Base-by-base conservation (phyloP, 2,797 vertebrate species). In the Cuniculus paca region DNA sequence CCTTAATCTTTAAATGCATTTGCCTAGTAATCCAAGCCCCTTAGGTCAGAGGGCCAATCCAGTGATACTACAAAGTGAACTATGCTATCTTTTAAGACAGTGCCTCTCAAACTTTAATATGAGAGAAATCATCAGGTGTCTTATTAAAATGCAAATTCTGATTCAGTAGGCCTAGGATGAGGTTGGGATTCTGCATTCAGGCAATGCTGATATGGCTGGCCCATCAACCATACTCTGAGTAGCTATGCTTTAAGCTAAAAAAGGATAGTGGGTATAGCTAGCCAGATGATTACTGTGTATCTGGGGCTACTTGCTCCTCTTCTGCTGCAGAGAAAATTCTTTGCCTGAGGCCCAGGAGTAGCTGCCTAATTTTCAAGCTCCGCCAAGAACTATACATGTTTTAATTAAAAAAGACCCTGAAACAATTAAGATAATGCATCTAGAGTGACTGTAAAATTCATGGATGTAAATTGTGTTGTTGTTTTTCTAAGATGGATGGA, bases 391-490 rank as follows among this genome's bases (percentile, higher is more conserved):
- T 58, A 79, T 95, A 61, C 75, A 74, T 96, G 58, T 96, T 97
- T 97, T 97, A 96, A 97, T 97, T 96, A 6, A 94, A 97, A 97
- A 96, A 92, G 74, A 95, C 54, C 75, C 28, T 22, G 83, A 97
- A 92, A 95, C 75, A 97, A 95, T 97, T 95, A 97, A 97, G 81
- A 96, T 94, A 97, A n/a, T 92, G 31, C 58, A 88, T 95, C 56
- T 94, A 87, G 42, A 81, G 77, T 31, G 50, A 85, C 79, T 95
- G 85, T 96, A 97, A 97, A 96, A 88, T 96, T 95, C 68, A 95
- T 36, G 65, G 63, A 81, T 93, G 12, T 95, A 96, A 95, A 92
- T 77, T 96, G 52, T 95, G 65, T 56, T 93, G 65, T 39, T 97
- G 81, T 96, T 96, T 94, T 93, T 85, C 92, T 89, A 36, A 94